Evolutionary conservation across 2,797 vertebrate species (phyloP).

Genomic region (Miopithecus talapoin): DNA sequence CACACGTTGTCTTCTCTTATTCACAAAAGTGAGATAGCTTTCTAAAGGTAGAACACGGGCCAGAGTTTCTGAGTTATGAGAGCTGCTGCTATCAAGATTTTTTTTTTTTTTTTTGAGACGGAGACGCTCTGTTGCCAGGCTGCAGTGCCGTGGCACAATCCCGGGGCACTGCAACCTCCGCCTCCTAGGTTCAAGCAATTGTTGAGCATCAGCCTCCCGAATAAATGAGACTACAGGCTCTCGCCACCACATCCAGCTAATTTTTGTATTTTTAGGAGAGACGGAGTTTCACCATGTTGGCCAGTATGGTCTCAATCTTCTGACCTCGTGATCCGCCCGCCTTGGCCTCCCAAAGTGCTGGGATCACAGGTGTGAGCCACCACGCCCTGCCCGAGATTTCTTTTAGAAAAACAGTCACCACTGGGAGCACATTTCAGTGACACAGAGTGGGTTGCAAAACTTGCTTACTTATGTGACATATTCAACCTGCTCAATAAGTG

Average conservation of each 20-base stretch:
- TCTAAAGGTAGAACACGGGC: background rate
- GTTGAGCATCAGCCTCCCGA: too few relatives aligned
- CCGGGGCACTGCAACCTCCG: accelerated
- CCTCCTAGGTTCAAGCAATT: too few relatives aligned
- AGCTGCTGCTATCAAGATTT: background rate
- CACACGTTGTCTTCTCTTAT: background rate
- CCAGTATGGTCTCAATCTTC: too few relatives aligned
- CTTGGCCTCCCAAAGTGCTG: too few relatives aligned
- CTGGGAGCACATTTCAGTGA: background rate
- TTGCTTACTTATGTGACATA: background rate
- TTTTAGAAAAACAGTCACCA: background rate
- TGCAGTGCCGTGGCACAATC: too few relatives aligned
- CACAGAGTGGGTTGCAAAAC: background rate
- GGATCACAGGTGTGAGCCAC: too few relatives aligned
- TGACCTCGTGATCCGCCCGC: too few relatives aligned
- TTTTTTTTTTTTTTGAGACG: background rate
- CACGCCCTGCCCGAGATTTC: background rate
- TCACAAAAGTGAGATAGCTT: background rate
- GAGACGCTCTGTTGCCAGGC: too few relatives aligned
- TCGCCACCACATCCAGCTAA: too few relatives aligned
- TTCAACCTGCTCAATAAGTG: background rate
- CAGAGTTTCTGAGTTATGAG: background rate
- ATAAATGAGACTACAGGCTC: too few relatives aligned
- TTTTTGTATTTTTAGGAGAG: too few relatives aligned
- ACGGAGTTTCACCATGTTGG: too few relatives aligned